These are phyloP conservation scores for Oncorhynchus mykiss DNA, from an alignment of 2,113 vertebrate genomes.

Conservation along the genomic window DNA sequence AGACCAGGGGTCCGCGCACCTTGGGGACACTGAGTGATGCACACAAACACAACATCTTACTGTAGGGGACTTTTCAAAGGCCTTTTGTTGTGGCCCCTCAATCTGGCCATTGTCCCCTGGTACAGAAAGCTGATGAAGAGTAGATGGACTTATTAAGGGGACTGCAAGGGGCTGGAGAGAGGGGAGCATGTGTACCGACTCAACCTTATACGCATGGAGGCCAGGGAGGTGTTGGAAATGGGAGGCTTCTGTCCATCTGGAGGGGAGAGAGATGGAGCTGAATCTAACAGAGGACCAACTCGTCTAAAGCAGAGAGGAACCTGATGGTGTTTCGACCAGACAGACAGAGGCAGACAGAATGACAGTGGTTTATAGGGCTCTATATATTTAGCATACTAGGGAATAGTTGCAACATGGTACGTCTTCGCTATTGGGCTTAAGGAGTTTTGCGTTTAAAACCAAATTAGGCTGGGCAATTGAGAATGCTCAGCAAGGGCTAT, in stretches of 20 bases:
- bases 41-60: neutral
- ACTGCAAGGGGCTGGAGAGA: neutral
- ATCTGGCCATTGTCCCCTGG: constrained; percentile 23
- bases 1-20: constrained; percentile 34
- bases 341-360: neutral
- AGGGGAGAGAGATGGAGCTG: neutral
- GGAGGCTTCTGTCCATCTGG: neutral
- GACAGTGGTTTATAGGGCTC: neutral
- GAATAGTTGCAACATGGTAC: neutral
- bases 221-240: neutral
- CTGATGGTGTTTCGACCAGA: no score
- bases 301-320: no score
- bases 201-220: neutral
- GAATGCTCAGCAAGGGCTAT: neutral
- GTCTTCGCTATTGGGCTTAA: neutral
- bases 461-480: neutral
- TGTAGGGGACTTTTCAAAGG: constrained; percentile 11
- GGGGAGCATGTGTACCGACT: neutral
- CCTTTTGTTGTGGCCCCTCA: constrained; percentile 21
- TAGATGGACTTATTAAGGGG: constrained; percentile 8
- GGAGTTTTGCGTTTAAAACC: neutral
- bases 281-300: no score
- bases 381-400: neutral
- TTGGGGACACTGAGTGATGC: constrained; percentile 32
- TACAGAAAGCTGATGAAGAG: constrained; percentile 14